phyloP scores from a whole-genome alignment of 2,113 vertebrate genomes.

The Chinchilla lanigera region DNA sequence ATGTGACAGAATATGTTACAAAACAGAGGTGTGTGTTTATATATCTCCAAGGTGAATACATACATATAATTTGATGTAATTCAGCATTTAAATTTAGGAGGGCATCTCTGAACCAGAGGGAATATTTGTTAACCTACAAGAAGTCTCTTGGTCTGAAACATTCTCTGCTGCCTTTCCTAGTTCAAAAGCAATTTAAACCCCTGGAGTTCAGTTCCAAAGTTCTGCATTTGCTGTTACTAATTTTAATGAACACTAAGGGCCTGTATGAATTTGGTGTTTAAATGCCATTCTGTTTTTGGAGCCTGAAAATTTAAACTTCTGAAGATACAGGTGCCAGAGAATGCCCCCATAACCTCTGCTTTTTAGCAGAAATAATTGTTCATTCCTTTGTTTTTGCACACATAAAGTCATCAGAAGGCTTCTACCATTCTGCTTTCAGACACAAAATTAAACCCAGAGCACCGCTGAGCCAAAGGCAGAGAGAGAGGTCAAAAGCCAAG shows the following conservation, averaged over 20 bases:
- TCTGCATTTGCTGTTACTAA: slow-evolving; percentile 54
- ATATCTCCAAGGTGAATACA: neutral
- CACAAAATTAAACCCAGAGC: neutral
- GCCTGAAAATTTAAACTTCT: slow-evolving; percentile 63
- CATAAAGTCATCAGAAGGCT: neutral
- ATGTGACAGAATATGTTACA: neutral
- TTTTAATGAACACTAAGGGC: slow-evolving; percentile 35
- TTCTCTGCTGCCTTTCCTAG: slow-evolving; percentile 62
- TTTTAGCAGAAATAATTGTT: slow-evolving; percentile 32
- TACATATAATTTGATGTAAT: neutral
- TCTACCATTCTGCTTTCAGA: neutral
- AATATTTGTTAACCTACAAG: slow-evolving; percentile 35
- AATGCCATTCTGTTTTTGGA: neutral
- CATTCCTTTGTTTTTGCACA: slow-evolving; percentile 62
- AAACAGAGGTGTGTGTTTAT: neutral
- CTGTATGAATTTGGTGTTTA: slow-evolving; percentile 48
- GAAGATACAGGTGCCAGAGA: neutral
- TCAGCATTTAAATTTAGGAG: slow-evolving; percentile 44
- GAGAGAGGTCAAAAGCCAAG: neutral
- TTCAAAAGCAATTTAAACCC: slow-evolving; percentile 44
- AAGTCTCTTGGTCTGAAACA: slow-evolving; percentile 9
- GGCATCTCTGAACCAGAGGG: neutral
- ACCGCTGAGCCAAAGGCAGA: neutral
- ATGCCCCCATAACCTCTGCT: neutral
- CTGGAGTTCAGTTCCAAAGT: slow-evolving; percentile 5